phyloP scores from a whole-genome alignment of 1,140 invertebrate species.

The Planococcus citri region DNA sequence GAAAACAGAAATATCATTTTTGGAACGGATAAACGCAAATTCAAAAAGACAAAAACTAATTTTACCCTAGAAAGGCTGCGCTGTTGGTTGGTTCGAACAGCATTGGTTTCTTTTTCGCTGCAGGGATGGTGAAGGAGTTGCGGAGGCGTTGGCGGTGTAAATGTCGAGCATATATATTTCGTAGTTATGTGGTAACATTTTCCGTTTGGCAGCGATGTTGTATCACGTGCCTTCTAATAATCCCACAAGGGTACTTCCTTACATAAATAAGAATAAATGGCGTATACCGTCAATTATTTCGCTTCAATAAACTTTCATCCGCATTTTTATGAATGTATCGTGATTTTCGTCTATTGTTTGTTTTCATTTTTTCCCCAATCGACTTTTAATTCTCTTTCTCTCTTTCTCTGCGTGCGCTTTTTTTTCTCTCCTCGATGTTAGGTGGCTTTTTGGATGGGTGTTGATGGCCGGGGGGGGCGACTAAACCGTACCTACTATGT shows the following conservation, averaged over 20 bases:
- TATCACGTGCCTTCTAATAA: conserved; percentile 18
- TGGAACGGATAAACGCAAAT: background rate
- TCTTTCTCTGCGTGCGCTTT: too few species aligned
- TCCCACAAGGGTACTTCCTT: conserved; percentile 17
- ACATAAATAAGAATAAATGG: conserved; percentile 20
- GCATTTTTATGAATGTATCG: conserved; percentile 15
- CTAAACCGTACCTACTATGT: too few species aligned
- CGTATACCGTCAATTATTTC: conserved; percentile 20
- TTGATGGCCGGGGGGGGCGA: too few species aligned
- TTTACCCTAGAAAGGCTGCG: background rate
- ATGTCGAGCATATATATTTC: conserved; percentile 9
- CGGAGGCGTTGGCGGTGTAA: too few species aligned
- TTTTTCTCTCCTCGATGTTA: too few species aligned
- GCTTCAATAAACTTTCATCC: conserved; percentile 16
- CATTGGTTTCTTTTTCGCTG: background rate
- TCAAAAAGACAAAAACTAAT: background rate
- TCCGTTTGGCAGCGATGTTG: conserved; percentile 13
- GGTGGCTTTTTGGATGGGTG: too few species aligned
- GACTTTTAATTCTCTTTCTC: background rate
- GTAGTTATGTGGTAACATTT: conserved; percentile 18
- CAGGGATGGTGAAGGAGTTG: too few species aligned
- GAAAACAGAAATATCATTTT: background rate
- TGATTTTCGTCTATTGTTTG: background rate
- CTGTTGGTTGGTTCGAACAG: background rate
- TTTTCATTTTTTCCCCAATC: conserved; percentile 2